Evolutionary conservation across 2,113 vertebrate genomes (phyloP).

Genomic region (Montifringilla adamsi): DNA sequence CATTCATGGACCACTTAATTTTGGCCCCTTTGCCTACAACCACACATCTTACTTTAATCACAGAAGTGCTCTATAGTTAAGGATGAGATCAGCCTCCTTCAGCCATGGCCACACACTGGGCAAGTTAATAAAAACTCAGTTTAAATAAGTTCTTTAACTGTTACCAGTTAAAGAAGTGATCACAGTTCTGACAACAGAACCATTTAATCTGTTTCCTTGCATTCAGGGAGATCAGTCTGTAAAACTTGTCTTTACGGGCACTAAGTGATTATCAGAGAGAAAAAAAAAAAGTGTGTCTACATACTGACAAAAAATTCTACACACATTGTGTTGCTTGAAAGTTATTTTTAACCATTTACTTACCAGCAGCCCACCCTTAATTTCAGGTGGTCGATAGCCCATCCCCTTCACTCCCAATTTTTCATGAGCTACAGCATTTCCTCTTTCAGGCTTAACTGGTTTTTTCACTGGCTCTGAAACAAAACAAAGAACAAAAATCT

Average conservation of each 20-base stretch:
- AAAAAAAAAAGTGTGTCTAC: too few species aligned
- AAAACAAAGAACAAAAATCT: neutral
- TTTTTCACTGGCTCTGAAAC: constrained; percentile 57
- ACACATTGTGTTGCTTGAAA: neutral
- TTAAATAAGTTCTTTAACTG: neutral
- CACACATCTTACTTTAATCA: neutral
- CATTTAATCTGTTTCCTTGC: neutral
- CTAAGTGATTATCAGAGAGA: neutral
- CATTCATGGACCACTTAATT: neutral
- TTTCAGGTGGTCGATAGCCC: constrained; percentile 75
- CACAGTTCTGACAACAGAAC: neutral
- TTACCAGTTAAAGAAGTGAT: neutral
- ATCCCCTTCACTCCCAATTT: constrained; percentile 67
- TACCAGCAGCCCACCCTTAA: constrained; percentile 75
- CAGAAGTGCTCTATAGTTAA: neutral
- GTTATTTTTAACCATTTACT: neutral
- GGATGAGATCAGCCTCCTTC: neutral
- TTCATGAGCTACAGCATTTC: neutral
- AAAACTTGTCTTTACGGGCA: neutral
- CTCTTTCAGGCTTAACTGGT: neutral
- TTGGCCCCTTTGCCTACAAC: neutral
- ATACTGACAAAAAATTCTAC: neutral
- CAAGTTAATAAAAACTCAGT: neutral
- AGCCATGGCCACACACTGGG: neutral
- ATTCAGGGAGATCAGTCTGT: neutral